Conservation (phyloP, 2,797 vertebrate species). For the Leptoclinus maculatus region DNA sequence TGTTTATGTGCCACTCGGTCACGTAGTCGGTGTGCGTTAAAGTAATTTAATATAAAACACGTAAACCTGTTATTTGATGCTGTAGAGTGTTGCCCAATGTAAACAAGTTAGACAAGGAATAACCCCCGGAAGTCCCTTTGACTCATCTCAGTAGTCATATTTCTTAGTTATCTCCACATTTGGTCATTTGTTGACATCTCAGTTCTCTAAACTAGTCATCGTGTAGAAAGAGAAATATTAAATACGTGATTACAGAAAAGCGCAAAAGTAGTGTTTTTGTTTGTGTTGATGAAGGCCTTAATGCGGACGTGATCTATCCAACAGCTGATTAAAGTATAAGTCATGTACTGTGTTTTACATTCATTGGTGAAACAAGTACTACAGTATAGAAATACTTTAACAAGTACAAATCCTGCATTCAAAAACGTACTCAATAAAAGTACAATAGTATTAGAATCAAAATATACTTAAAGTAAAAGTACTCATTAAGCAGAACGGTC, state of each 20-base stretch:
- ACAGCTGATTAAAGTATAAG: neutral
- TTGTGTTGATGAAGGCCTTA: neutral
- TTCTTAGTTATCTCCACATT: neutral
- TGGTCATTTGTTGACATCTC: neutral
- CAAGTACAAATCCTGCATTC: neutral
- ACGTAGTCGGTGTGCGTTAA: neutral
- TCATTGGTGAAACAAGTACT: neutral
- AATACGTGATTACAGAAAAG: neutral
- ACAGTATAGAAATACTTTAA: neutral
- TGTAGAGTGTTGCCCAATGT: neutral
- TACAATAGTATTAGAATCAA: neutral
- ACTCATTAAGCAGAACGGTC: neutral
- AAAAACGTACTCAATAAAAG: neutral
- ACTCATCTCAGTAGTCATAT: neutral
- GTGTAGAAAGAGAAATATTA: neutral
- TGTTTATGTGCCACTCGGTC: neutral
- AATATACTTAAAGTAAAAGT: neutral
- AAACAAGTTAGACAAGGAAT: slow-evolving; percentile 20
- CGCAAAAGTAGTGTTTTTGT: neutral
- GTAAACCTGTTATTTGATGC: no score
- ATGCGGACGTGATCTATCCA: neutral
- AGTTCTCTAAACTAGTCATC: neutral
- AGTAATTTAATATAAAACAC: neutral
- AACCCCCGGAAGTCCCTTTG: slow-evolving; percentile 49
- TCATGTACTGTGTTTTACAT: neutral